Conservation (phyloP, 2,888 invertebrate genomes). For the Hirudinaria manillensis region DNA sequence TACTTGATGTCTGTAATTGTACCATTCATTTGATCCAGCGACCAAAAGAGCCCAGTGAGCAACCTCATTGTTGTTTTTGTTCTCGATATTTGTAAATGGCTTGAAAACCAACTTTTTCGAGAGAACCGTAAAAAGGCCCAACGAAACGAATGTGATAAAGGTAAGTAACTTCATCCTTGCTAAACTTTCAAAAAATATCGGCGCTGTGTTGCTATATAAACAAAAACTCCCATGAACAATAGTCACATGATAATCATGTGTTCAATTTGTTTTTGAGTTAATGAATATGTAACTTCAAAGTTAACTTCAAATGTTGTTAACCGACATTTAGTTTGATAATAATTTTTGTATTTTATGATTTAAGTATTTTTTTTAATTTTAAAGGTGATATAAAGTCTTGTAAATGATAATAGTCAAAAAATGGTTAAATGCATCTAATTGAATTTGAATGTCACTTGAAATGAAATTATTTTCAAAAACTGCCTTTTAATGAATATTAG, state of each 20-base stretch:
- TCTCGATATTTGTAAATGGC: neutral
- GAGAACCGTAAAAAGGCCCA: neutral
- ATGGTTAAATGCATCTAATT: no score
- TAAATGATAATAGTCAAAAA: no score
- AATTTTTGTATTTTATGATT: no score
- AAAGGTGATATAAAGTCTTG: no score
- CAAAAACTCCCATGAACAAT: neutral
- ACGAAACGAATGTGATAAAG: neutral
- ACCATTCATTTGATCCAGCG: conserved; percentile 60
- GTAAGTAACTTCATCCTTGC: neutral
- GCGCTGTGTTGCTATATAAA: neutral
- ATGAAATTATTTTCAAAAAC: neutral
- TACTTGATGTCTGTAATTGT: conserved; percentile 63
- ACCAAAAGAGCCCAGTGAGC: conserved; percentile 59
- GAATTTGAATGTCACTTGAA: no score
- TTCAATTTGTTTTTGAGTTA: neutral
- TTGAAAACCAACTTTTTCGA: neutral
- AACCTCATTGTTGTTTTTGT: neutral
- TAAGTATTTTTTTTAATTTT: no score
- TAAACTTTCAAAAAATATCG: neutral
- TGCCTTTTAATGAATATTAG: neutral
- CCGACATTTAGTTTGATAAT: no score
- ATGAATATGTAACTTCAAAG: no score
- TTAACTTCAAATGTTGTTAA: neutral
- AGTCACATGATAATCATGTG: conserved; percentile 14